Base-by-base conservation (phyloP, 2,888 invertebrate genomes). In the Eupithecia tripunctaria region DNA sequence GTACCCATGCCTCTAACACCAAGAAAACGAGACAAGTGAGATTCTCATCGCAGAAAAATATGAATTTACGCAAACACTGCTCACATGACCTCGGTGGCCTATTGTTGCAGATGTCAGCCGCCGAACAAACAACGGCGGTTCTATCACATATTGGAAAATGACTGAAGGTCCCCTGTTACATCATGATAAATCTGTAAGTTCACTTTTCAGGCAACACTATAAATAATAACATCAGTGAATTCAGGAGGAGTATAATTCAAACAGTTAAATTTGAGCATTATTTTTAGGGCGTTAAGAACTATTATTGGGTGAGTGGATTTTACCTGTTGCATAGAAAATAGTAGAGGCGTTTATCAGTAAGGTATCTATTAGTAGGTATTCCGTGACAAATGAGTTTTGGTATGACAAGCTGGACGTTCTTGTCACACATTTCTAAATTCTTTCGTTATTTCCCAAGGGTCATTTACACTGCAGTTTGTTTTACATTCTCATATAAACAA, bases 91-190 rank as follows among this genome's bases (percentile, higher is more conserved):
- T 89, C 91, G 89, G 86, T 87, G 89, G 86, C 85, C 85, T 90
- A 84, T 87, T 87, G 87, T 93, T 92, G 86, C 93, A 93, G 92
- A 93, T 93, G 93, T 89, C 92, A 92, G 86, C 93, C 92, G 86
- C 92, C 92, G 91, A 91, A 93, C 88, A 89, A 86, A 86, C 88
- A 87, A 85, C 90, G 94, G 91, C 93, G 93, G 86, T 93, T 92
- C 88, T 93, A 93, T 92, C 93, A 94, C 84, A 94, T 92, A 87
- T 88, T 94, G 87, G 94, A 94, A 93, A 94, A 94, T 94, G 94
- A 94, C 94, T 94, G 94, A 94, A 88, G 91, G 91, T 85, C 85
- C 86, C 80, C 82, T 84, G 69, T 82, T 84, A 81, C 88, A 88
- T 84, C 88, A 93, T 94, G 93, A 90, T 82, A 92, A 91, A 88